Evolutionary conservation across 1,140 invertebrate genomes (phyloP).

Genomic region (Agrilus planipennis): DNA sequence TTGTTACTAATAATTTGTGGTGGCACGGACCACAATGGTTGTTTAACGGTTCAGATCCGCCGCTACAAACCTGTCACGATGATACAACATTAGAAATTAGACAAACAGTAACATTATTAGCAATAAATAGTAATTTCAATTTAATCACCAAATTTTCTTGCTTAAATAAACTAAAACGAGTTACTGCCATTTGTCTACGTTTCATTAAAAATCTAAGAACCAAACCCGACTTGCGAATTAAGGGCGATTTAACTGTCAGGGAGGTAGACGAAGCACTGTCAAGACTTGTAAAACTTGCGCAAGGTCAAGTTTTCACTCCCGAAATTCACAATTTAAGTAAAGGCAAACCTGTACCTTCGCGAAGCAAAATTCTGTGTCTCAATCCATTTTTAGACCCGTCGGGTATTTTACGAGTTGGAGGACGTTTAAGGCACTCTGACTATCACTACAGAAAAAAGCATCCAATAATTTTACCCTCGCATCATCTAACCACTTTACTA

Average conservation of each 20-base stretch:
- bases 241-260: not conserved
- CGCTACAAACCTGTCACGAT: no score
- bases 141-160: not conserved
- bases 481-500: constrained; percentile 12
- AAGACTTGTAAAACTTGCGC: not conserved
- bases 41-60: no score
- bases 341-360: not conserved
- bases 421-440: not conserved
- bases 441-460: not conserved
- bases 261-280: not conserved
- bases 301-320: not conserved
- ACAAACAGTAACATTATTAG: no score
- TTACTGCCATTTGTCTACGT: not conserved
- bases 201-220: not conserved
- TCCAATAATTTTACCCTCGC: constrained; percentile 2
- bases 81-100: no score
- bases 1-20: no score
- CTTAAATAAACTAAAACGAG: not conserved
- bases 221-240: not conserved
- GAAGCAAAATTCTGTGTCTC: not conserved
- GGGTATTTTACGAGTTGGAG: not conserved
- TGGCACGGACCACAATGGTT: no score
- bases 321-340: not conserved
- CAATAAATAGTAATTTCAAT: not conserved
- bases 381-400: not conserved